Evolutionary conservation across 2,888 invertebrate species (phyloP).

Genomic region (Masnerella sp.): DNA sequence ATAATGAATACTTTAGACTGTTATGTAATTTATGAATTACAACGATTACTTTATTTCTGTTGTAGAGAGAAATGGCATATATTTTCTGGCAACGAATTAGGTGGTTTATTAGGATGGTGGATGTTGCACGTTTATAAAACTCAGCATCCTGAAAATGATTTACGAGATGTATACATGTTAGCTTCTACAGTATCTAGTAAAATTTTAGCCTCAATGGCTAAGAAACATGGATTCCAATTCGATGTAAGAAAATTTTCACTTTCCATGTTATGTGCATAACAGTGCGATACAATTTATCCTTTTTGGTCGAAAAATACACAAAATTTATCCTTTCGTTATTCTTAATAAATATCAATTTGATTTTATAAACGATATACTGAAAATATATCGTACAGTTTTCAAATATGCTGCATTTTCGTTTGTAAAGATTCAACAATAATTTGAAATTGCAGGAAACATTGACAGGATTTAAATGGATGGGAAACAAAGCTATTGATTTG

Average conservation of each 20-base stretch:
- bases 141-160: conserved; percentile 77
- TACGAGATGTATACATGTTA: conserved; percentile 87
- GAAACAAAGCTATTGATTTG: conserved; percentile 89
- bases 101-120: conserved; percentile 97
- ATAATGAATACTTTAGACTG: too few species aligned
- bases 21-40: too few species aligned
- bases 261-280: neutral
- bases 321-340: neutral
- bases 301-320: too few species aligned
- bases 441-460: conserved; percentile 86
- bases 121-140: conserved; percentile 82
- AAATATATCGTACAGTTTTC: too few species aligned
- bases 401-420: too few species aligned
- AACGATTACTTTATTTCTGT: conserved; percentile 57
- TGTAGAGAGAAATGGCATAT: conserved; percentile 88
- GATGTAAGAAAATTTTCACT: conserved; percentile 75
- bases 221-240: conserved; percentile 86
- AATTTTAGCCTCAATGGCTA: conserved; percentile 90
- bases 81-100: conserved; percentile 97
- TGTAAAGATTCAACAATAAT: too few species aligned
- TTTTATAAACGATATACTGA: too few species aligned
- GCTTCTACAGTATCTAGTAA: conserved; percentile 98
- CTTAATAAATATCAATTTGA: neutral
- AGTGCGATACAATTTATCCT: too few species aligned
- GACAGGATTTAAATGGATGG: conserved; percentile 99